Conservation (phyloP, 2,888 invertebrate genomes). For the Stramonita haemastoma region DNA sequence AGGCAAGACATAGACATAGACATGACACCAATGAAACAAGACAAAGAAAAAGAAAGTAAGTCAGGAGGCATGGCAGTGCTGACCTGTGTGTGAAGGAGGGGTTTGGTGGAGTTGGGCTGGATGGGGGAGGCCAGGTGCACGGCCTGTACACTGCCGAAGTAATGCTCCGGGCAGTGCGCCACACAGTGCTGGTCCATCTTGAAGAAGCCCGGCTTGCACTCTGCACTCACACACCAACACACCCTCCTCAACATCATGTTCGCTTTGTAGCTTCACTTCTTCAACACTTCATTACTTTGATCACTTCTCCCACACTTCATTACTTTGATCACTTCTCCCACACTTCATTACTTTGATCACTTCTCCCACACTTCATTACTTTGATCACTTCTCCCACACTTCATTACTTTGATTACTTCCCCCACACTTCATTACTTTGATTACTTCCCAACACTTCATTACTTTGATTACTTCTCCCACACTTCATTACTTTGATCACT, state of each 20-base stretch:
- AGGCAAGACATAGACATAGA: no score
- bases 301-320: no score
- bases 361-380: no score
- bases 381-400: no score
- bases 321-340: no score
- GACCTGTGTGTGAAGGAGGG: constrained; percentile 55
- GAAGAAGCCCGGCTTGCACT: constrained; percentile 69
- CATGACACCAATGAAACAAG: not conserved
- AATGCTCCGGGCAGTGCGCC: constrained; percentile 68
- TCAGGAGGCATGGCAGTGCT: not conserved
- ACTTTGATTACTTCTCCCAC: no score
- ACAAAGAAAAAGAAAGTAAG: not conserved
- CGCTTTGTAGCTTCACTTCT: not conserved
- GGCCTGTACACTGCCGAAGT: constrained; percentile 66
- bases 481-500: no score
- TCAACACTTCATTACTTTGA: no score
- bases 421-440: no score
- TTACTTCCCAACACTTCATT: no score
- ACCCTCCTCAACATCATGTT: not conserved
- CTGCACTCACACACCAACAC: constrained; percentile 51
- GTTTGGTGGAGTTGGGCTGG: constrained; percentile 55
- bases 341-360: no score
- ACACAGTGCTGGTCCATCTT: constrained; percentile 68
- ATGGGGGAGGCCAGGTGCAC: constrained; percentile 54
- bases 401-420: no score